Base-by-base conservation (phyloP, 2,888 invertebrate genomes). In the Antheraea yamamai region DNA sequence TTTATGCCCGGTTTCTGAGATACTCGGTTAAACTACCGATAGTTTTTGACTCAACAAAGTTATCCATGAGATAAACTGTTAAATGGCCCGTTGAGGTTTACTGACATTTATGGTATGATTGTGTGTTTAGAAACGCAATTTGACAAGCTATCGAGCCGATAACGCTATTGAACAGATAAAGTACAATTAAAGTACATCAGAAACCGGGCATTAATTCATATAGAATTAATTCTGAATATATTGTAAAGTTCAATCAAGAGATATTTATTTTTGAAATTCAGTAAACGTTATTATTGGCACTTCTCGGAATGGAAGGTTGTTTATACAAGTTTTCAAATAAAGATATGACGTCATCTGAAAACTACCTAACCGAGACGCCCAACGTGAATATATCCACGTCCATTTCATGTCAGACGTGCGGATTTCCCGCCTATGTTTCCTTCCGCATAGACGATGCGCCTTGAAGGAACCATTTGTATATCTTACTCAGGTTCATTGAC, bases 371-470 rank as follows among this genome's bases (percentile, higher is more conserved):
- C 70, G 70, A 39, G 39, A 23, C 8, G 39, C 35, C 39, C 39
- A 70, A 70, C 70, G 39, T 70, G 72, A 75, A 72, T 75, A 72
- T 72, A 72, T 75, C 74, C 74, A 20, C 61, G 74, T 75, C 74
- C 72, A 72, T 58, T 70, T n/a, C 10, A 39, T 74, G 78, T 81
- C 79, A 79, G 78, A 76, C 77, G 75, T 75, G 78, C 83, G 84
- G 84, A 84, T 83, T 80, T 85, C 83, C 82, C 80, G 76, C 77
- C 78, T 79, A 80, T 79, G 79, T 83, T 83, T 82, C 81, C 82
- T 85, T 84, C 84, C 83, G 80, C 74, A 68, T 77, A 76, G 77
- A 76, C 79, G 80, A 76, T 72, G 77, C 74, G 64, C 52, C 76
- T 77, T 77, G 78, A 79, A 75, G 73, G 79, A 78, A 77, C 77